A percentile compares a stretch with the other conserved stretches of the same genome.
phyloP scores from a whole-genome alignment of 2,888 invertebrate genomes.

The Eulithis testata region DNA sequence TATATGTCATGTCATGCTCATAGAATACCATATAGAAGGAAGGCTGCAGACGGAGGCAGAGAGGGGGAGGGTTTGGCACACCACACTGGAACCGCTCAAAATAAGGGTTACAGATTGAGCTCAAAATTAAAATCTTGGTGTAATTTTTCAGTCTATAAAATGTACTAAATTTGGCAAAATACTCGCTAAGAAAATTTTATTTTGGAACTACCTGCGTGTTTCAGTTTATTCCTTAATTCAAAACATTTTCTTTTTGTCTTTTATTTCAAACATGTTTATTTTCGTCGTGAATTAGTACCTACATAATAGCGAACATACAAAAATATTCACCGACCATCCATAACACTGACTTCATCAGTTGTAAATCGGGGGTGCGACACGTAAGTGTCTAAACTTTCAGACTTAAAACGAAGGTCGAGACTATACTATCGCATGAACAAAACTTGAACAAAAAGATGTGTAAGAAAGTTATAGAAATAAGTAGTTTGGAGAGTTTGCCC shows the following conservation, averaged over 20 bases:
- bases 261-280: too few relatives aligned
- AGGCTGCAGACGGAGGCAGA: conserved; percentile 39
- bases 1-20: conserved; percentile 51
- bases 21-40: conserved; percentile 44
- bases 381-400: too few relatives aligned
- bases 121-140: conserved; percentile 17
- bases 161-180: too few relatives aligned
- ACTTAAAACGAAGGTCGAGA: background rate
- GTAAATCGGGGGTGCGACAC: too few relatives aligned
- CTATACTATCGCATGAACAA: background rate
- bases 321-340: too few relatives aligned
- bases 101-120: conserved; percentile 21
- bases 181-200: too few relatives aligned
- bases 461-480: conserved; percentile 13
- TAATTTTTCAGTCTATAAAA: background rate
- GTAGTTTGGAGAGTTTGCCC: conserved; percentile 11
- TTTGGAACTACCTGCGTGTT: too few relatives aligned
- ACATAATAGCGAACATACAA: too few relatives aligned
- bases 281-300: too few relatives aligned
- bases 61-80: conserved; percentile 38
- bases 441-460: conserved; percentile 1
- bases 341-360: too few relatives aligned
- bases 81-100: conserved; percentile 26
- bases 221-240: too few relatives aligned
- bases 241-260: too few relatives aligned